phyloP scores from a whole-genome alignment of 2,888 invertebrate genomes.

The Drosophila sordidula region DNA sequence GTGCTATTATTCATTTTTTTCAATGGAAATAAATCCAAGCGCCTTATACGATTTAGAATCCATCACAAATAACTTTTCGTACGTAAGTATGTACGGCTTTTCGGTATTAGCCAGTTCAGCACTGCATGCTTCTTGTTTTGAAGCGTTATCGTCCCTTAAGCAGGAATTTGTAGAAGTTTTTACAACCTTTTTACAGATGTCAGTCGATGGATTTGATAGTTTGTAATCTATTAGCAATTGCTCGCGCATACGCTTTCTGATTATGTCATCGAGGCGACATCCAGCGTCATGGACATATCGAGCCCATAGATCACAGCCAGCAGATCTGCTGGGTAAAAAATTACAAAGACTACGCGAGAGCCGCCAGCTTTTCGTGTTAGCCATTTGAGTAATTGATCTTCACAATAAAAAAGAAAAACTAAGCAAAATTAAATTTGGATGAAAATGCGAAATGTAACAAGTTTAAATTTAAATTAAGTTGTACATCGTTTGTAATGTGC shows the following conservation, averaged over 20 bases:
- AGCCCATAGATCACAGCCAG: not conserved
- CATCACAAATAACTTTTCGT: not conserved
- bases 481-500: not conserved
- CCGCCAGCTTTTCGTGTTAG: not conserved
- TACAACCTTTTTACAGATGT: not conserved
- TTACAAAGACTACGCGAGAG: not conserved
- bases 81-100: not conserved
- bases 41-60: not conserved
- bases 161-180: not conserved
- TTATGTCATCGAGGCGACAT: not conserved
- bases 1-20: not conserved
- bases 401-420: not conserved
- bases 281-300: not conserved
- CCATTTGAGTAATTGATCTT: not conserved
- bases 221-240: not conserved
- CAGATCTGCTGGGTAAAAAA: not conserved
- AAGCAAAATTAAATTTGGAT: not conserved
- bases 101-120: not conserved
- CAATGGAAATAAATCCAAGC: not conserved
- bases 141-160: no score
- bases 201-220: not conserved
- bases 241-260: conserved; percentile 9
- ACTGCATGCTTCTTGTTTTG: not conserved
- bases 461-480: conserved; percentile 1
- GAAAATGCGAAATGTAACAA: not conserved